These are phyloP conservation scores for Zaprionus gabonicus DNA, from an alignment of 1,140 invertebrate species.

Conservation along the genomic window DNA sequence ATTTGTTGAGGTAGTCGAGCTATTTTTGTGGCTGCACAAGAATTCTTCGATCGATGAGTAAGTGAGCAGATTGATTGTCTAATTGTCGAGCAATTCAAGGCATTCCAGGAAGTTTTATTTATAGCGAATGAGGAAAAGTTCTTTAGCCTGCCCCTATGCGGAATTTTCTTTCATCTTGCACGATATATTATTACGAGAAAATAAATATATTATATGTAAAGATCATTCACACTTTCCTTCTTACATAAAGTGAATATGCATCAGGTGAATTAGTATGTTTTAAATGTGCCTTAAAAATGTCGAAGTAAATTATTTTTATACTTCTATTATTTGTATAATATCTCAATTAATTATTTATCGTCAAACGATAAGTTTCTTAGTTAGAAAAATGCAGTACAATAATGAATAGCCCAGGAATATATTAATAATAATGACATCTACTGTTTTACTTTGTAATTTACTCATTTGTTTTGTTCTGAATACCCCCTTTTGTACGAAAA, in stretches of 20 bases:
- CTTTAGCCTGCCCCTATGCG: not conserved
- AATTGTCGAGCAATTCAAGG: not conserved
- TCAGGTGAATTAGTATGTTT: too few species aligned
- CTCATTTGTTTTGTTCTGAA: not conserved
- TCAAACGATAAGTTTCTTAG: not conserved
- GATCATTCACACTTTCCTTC: too few species aligned
- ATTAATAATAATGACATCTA: not conserved
- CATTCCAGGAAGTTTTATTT: not conserved
- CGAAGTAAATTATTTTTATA: too few species aligned
- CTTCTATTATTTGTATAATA: too few species aligned
- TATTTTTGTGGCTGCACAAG: slow-evolving; percentile 6
- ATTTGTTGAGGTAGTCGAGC: slow-evolving; percentile 41
- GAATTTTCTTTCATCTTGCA: too few species aligned
- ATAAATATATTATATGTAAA: too few species aligned
- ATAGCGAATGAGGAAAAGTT: not conserved
- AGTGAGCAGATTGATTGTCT: not conserved
- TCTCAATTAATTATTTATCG: too few species aligned
- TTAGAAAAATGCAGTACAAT: not conserved
- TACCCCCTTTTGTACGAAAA: not conserved
- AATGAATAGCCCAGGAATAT: not conserved
- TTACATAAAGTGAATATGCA: too few species aligned
- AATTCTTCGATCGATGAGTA: slow-evolving; percentile 7
- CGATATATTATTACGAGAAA: too few species aligned
- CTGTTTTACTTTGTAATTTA: not conserved
- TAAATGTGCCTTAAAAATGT: too few species aligned